Conservation (phyloP, 2,113 vertebrate genomes). For the Labeo rohita region DNA sequence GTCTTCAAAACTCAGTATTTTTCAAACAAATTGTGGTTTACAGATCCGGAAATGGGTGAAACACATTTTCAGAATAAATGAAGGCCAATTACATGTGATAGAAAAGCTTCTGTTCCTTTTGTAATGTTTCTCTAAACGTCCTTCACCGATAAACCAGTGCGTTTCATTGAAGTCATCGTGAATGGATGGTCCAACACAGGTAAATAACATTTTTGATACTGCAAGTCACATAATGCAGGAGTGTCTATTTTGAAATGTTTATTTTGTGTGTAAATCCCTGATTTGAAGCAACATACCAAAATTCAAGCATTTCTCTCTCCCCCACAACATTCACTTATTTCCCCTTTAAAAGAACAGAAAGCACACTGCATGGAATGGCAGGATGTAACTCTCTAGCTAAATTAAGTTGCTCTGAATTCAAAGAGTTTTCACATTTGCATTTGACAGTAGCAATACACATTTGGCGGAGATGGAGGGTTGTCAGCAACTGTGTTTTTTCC, state of each 20-base stretch:
- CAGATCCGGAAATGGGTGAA: background rate
- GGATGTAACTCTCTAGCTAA: background rate
- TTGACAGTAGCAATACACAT: conserved; percentile 4
- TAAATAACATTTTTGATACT: background rate
- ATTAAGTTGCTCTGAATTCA: background rate
- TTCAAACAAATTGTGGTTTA: background rate
- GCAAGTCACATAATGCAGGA: background rate
- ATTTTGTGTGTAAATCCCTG: conserved; percentile 38
- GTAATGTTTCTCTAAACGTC: background rate
- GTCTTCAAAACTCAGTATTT: background rate
- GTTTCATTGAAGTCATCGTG: background rate
- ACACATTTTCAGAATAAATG: background rate
- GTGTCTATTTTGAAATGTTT: background rate
- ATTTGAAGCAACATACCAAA: background rate
- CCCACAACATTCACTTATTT: background rate
- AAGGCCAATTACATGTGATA: background rate
- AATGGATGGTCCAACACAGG: background rate
- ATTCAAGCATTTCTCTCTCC: background rate
- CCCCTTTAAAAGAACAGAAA: conserved; percentile 29
- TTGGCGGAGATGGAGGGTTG: background rate
- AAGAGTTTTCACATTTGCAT: background rate
- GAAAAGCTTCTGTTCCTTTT: background rate
- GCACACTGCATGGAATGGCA: conserved; percentile 9
- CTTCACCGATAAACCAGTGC: background rate
- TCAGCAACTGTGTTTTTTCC: background rate